Evolutionary conservation across 2,113 vertebrate species (phyloP), one percentile per base, ranked within the genome.

Genomic region (Myotis lucifugus): DNA sequence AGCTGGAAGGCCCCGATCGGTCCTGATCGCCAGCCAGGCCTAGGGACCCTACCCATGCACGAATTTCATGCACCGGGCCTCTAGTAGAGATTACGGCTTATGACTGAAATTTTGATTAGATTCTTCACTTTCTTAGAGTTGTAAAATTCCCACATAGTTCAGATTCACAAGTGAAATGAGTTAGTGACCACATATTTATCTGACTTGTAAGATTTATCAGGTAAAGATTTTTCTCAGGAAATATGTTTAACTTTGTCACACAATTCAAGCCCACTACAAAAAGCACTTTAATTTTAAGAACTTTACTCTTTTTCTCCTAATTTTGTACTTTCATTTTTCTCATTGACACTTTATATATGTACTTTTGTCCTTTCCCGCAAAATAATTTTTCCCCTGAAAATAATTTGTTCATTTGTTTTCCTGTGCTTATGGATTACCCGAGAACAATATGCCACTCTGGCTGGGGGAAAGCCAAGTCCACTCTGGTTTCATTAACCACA

Each of bases 291-390:
- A 48, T 54, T 48, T 13, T 82, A 40, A n/a, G 6, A 76, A 48
- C n/a, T 78, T 70, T 54, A 82, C 6, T 74, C 14, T 56, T 78
- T 79, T 9, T 87, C 25, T 59, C n/a, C 32, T n/a, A 40, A 8
- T 73, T 83, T 70, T 29, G 11, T 91, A 66, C 25, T 85, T 4
- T 89, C 27, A 50, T 81, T 96, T 92, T 92, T 64, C 29, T 90
- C 50, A n/a, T 32, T 90, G 64, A 42, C 10, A 37, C 8, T 74
- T 66, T 70, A n/a, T 90, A 25, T 90, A 12, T 59, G 11, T 83
- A 5, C 29, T 90, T 84, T 84, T 88, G 48, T 59, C 13, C 23
- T 79, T 74, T 70, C 19, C 17, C 40, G 56, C 15, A 32, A 73
- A 48, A 48, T 48, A 74, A 27, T 73, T 73, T 74, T 74, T 46